Percentiles rank a stretch among this genome's conserved stretches.
Evolutionary conservation across 2,888 invertebrate species (phyloP).

Genomic region (Leptinotarsa haldemani): DNA sequence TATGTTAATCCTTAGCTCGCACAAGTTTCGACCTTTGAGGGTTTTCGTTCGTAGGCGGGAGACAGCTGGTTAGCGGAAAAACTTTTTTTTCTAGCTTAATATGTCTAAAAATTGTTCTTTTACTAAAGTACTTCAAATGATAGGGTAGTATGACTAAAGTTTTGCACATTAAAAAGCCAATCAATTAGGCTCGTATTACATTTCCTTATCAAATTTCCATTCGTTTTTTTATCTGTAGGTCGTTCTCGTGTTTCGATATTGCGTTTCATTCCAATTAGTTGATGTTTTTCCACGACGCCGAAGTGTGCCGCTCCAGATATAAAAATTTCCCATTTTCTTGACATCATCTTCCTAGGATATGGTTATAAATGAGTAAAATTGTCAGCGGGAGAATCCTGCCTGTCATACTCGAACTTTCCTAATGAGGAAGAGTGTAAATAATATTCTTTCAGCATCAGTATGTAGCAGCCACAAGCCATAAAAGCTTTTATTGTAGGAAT

Average conservation of each 20-base stretch:
- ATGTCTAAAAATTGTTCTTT: no score
- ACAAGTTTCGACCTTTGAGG: no score
- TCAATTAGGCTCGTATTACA: neutral
- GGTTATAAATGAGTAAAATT: neutral
- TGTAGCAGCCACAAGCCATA: conserved; percentile 28
- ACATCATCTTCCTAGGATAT: neutral
- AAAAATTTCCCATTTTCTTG: neutral
- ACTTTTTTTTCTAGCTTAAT: no score
- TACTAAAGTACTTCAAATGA: no score
- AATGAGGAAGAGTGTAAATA: conserved; percentile 25
- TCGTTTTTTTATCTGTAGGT: neutral
- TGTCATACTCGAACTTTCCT: conserved; percentile 5
- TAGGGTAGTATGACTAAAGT: neutral
- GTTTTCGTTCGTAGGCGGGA: no score
- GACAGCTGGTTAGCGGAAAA: no score
- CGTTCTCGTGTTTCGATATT: neutral
- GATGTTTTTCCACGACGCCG: neutral
- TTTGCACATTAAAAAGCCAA: neutral
- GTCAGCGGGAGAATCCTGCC: neutral
- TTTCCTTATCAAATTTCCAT: neutral
- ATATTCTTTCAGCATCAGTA: conserved; percentile 23
- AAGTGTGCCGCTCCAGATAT: neutral
- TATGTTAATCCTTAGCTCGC: no score
- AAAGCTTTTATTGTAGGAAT: conserved; percentile 38
- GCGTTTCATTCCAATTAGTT: conserved; percentile 1